A percentile compares a stretch with the other conserved stretches of the same genome.
phyloP scores from a whole-genome alignment of 2,113 vertebrate species.

The Zosterops japonicus region DNA sequence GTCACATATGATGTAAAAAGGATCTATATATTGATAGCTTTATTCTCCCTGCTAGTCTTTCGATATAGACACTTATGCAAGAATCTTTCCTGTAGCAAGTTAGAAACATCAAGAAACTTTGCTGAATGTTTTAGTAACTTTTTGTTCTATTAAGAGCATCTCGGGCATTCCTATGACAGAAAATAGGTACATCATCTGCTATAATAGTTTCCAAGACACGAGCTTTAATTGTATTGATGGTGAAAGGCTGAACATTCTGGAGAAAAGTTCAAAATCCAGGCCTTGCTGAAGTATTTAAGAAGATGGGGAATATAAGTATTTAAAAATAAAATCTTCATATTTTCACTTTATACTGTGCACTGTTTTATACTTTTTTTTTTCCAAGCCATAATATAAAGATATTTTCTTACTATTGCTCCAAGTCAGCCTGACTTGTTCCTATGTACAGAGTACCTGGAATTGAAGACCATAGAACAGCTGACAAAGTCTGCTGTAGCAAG shows the following conservation, averaged over 20 bases:
- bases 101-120: not conserved
- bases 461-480: not conserved
- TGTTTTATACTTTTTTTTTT: not conserved
- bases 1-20: accelerated
- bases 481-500: not conserved
- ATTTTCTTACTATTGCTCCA: not conserved
- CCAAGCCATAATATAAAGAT: not conserved
- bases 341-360: not conserved
- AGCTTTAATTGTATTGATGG: not conserved
- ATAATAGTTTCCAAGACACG: not conserved
- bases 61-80: not conserved
- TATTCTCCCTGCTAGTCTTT: not conserved
- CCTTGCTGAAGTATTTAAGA: not conserved
- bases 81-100: not conserved
- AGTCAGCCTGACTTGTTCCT: not conserved
- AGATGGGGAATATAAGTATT: not conserved
- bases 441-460: not conserved
- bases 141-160: not conserved
- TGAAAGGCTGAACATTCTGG: not conserved
- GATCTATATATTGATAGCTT: not conserved
- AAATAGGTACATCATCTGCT: not conserved
- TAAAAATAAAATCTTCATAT: not conserved
- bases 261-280: not conserved
- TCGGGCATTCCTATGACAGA: not conserved
- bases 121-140: not conserved